These are phyloP conservation scores for Tetramorium alpestre DNA, from an alignment of 1,140 invertebrate genomes.

Conservation along the genomic window DNA sequence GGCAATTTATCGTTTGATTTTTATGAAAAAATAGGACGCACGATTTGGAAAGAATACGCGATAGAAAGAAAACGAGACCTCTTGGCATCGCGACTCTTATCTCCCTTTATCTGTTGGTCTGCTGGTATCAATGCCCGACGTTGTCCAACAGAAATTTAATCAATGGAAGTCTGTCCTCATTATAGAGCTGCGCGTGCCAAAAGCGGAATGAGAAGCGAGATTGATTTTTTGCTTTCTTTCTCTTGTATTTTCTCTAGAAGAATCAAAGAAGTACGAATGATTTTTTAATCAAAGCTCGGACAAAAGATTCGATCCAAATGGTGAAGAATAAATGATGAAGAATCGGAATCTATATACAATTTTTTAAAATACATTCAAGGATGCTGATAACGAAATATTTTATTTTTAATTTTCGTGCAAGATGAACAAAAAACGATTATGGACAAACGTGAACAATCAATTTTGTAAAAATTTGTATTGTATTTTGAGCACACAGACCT, in stretches of 20 bases:
- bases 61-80: not conserved
- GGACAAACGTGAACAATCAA: no score
- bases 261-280: not conserved
- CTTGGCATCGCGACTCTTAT: constrained; percentile 4
- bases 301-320: not conserved
- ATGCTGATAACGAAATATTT: no score
- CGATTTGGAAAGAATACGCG: not conserved
- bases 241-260: not conserved
- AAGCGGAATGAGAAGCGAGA: not conserved
- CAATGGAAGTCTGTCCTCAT: constrained; percentile 38
- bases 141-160: constrained; percentile 49
- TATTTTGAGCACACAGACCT: no score
- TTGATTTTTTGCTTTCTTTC: not conserved
- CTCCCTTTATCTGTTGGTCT: constrained; percentile 16
- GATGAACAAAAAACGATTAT: no score
- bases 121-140: constrained; percentile 34
- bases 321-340: no score
- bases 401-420: no score
- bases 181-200: not conserved
- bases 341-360: no score
- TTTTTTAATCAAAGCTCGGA: not conserved
- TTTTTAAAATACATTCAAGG: no score
- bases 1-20: not conserved
- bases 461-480: no score
- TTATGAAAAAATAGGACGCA: not conserved